Percentiles rank a stretch among this genome's conserved stretches.
Conservation (phyloP, 1,140 invertebrate genomes). For the Frieseomelitta varia region DNA sequence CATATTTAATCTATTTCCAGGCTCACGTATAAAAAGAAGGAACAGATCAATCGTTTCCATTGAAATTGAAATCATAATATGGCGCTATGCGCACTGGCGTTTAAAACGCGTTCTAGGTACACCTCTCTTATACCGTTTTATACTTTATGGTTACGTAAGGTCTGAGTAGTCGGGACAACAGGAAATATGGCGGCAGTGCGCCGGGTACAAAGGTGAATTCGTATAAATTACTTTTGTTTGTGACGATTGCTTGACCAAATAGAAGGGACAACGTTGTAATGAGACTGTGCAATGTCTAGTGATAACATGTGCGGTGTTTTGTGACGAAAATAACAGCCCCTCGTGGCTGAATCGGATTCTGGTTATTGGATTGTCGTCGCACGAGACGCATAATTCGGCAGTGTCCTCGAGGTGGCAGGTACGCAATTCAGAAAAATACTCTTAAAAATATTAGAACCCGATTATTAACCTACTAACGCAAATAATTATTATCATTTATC, state of each 20-base stretch:
- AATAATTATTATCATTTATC: background rate
- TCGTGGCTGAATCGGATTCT: conserved; percentile 61
- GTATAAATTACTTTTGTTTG: conserved; percentile 36
- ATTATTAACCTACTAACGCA: too few relatives aligned
- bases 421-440: conserved; percentile 24
- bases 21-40: too few relatives aligned
- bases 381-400: conserved; percentile 50
- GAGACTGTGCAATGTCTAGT: conserved; percentile 26
- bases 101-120: background rate
- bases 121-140: background rate
- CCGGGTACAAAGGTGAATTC: conserved; percentile 42
- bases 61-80: too few relatives aligned
- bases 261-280: conserved; percentile 20
- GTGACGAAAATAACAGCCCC: conserved; percentile 72
- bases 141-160: background rate
- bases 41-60: too few relatives aligned
- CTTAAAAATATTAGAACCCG: background rate
- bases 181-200: conserved; percentile 62
- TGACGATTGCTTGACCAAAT: conserved; percentile 14
- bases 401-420: conserved; percentile 62
- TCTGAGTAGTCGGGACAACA: conserved; percentile 44
- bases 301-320: conserved; percentile 71
- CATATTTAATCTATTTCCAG: too few relatives aligned
- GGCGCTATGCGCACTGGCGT: background rate
- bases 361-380: conserved; percentile 47